phyloP scores from a whole-genome alignment of 2,888 invertebrate genomes.

The Pandemis cinnamomeana region DNA sequence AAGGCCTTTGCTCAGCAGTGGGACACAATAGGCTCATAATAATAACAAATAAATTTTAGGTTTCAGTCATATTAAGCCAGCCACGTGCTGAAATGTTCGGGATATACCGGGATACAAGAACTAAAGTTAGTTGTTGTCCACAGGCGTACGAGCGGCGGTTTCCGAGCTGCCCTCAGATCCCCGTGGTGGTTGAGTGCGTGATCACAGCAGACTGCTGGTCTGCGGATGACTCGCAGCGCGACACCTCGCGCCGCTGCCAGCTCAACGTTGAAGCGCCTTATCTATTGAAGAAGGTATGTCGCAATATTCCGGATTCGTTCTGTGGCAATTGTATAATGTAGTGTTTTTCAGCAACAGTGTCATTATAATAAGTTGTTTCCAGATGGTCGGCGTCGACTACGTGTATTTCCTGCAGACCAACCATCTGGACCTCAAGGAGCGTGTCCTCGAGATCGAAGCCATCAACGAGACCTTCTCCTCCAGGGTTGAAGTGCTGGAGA shows the following conservation, averaged over 20 bases:
- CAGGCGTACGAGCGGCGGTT: conserved; percentile 98
- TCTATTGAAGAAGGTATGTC: conserved; percentile 93
- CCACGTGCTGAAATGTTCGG: too few relatives aligned
- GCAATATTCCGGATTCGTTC: too few relatives aligned
- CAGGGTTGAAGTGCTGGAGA: conserved; percentile 93
- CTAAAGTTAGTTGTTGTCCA: conserved; percentile 47
- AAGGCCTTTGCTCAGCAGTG: too few relatives aligned
- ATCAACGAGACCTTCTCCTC: conserved; percentile 95
- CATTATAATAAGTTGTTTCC: conserved; percentile 41
- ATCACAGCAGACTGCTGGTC: conserved; percentile 90
- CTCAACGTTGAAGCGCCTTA: conserved; percentile 97
- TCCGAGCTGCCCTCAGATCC: conserved; percentile 97
- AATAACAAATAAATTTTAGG: too few relatives aligned
- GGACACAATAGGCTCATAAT: too few relatives aligned
- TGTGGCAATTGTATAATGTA: too few relatives aligned
- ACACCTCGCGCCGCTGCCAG: conserved; percentile 94
- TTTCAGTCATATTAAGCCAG: too few relatives aligned
- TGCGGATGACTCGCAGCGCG: conserved; percentile 90
- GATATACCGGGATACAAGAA: not conserved
- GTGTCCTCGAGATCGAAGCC: conserved; percentile 94
- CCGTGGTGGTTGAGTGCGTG: conserved; percentile 95
- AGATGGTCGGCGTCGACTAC: conserved; percentile 96
- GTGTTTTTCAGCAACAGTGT: too few relatives aligned
- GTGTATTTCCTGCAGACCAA: conserved; percentile 97
- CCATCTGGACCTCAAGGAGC: conserved; percentile 89